Base-by-base conservation (phyloP, 2,797 vertebrate genomes). In the Gambusia yucatana region DNA sequence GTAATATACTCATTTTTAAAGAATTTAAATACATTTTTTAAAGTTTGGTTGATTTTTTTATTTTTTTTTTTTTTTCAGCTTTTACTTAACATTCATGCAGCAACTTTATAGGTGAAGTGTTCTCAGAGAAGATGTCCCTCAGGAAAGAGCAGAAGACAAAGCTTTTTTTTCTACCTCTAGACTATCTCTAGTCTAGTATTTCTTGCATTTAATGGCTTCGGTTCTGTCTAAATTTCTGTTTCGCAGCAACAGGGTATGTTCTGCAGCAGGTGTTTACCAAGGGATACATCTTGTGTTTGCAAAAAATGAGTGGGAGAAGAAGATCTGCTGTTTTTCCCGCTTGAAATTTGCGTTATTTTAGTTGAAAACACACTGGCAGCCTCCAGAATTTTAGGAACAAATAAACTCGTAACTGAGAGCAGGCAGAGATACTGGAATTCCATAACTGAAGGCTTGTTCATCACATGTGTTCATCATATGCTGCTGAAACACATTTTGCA, bases 221-320 rank as follows among this genome's bases (percentile, higher is more conserved):
- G 70, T 77, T 77, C 75, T 84, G 84, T 91, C 91, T 89, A 61
- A 75, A 22, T 82, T 83, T 73, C 72, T 8, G 72, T 78, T 77
- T 89, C 78, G 84, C 76, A 14, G 73, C 84, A 78, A 78, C 77
- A 61, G 76, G 76, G 80, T 72, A 81, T 77, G 72, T 87, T 83
- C 55, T 77, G 77, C 84, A 77, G 78, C 80, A 8, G 69, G 75
- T 90, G 84, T 92, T 91, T 90, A 88, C 83, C 9, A 20, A 83
- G 41, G 82, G 79, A 13, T 61, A 52, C 39, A 28, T 84, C 77
- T 84, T 73, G 74, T 87, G 79, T 91, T 85, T 84, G 82, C 75
- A 57, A 75, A 36, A 76, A 75, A 59, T 46, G 67, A 84, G 77
- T 76, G 77, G 75, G 81, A 76, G 79, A 83, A 47, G 69, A 47